Conservation (phyloP, 2,888 invertebrate genomes). For the Hermodice carunculata region DNA sequence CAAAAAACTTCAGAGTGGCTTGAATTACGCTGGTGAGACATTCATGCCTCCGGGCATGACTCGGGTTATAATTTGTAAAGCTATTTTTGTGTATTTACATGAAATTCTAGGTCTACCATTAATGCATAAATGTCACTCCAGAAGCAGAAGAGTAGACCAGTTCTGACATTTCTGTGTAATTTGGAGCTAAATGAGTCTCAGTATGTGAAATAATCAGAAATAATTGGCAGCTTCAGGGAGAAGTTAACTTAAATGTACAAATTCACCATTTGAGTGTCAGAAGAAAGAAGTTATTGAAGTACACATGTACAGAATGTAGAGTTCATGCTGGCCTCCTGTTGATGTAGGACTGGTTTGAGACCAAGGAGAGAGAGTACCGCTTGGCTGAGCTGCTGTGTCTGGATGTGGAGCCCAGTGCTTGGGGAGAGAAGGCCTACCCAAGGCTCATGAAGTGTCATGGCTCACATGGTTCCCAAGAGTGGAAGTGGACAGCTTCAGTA, state of each 20-base stretch:
- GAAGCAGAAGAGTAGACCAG: no score
- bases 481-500: slow-evolving; percentile 86
- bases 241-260: no score
- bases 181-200: no score
- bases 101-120: no score
- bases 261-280: not conserved
- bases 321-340: not conserved
- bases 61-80: not conserved
- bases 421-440: slow-evolving; percentile 77
- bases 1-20: no score
- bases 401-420: slow-evolving; percentile 73
- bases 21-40: no score
- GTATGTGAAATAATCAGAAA: no score
- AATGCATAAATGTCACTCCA: no score
- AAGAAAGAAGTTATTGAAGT: not conserved
- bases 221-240: no score
- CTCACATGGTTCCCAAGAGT: slow-evolving; percentile 91
- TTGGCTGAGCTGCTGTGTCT: slow-evolving; percentile 87
- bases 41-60: no score
- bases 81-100: not conserved
- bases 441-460: slow-evolving; percentile 92
- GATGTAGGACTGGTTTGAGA: slow-evolving; percentile 85
- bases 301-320: not conserved
- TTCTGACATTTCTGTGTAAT: no score
- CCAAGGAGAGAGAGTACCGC: slow-evolving; percentile 85